phyloP scores from a whole-genome alignment of 2,888 invertebrate species.

The Caenorhabditis parvicauda region DNA sequence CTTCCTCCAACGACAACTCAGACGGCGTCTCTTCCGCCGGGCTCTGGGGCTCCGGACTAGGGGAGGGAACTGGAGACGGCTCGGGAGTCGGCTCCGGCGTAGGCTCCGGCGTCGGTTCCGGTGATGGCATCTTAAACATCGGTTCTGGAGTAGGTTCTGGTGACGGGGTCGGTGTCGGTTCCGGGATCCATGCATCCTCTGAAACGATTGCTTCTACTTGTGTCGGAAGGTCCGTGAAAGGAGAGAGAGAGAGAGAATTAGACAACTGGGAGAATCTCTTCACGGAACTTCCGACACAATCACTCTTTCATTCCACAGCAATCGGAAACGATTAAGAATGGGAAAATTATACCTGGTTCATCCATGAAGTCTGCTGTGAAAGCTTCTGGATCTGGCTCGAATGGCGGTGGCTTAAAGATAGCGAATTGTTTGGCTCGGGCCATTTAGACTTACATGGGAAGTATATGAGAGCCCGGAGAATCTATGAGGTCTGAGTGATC shows the following conservation, averaged over 20 bases:
- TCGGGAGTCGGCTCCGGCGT: conserved; percentile 17
- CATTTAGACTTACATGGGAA: too few species aligned
- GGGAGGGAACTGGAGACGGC: conserved; percentile 16
- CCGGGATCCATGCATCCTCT: conserved; percentile 46
- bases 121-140: conserved; percentile 17
- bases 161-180: conserved; percentile 49
- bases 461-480: too few species aligned
- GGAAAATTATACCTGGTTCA: conserved; percentile 13
- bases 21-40: too few species aligned
- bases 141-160: conserved; percentile 27
- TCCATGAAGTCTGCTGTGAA: conserved; percentile 24
- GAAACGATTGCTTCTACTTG: conserved; percentile 5
- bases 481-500: too few species aligned
- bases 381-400: conserved; percentile 40
- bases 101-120: conserved; percentile 13
- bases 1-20: too few species aligned
- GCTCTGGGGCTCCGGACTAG: conserved; percentile 1
- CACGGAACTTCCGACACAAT: too few species aligned
- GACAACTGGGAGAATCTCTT: too few species aligned
- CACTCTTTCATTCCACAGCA: too few species aligned
- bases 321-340: too few species aligned
- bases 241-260: neutral
- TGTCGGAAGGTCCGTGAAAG: neutral
- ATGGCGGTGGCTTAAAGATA: conserved; percentile 46
- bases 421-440: too few species aligned